Evolutionary conservation across 2,113 vertebrate genomes (phyloP), one percentile per base, ranked within the genome.

Genomic region (Scopus umbretta): DNA sequence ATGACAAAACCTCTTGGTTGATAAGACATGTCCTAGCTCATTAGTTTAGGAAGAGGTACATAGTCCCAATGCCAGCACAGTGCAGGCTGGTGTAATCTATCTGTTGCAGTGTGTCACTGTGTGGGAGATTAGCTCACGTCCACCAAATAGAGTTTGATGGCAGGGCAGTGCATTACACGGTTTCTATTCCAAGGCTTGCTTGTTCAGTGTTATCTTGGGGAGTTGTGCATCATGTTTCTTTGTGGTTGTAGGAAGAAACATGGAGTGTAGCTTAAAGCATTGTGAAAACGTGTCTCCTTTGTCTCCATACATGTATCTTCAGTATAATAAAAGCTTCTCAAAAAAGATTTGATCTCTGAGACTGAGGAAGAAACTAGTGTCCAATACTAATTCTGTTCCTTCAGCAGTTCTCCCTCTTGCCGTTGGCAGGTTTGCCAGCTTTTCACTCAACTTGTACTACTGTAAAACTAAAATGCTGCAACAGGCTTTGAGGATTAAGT

Each of bases 211-310:
- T 68, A 0, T 52, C 9, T 10, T 86, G 43, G 13, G 10, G 11
- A 86, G 7, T 8, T 83, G 53, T 55, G n/a, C 11, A 36, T 63
- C 2, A 0, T 12, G 4, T 80, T 73, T 73, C 17, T 7, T 32
- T 80, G 45, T 22, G 20, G 25, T 5, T 88, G 23, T 53, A 73
- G 49, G n/a, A 90, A 62, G 25, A 86, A 88, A 65, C 29, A 14
- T 7, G 13, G 19, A 71, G 13, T 3, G 4, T 32, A 58, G 36
- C 32, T 66, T 58, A 43, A 58, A 26, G 27, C 42, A 1, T 4
- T 53, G 26, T 16, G 22, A 58, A 83, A 70, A 70, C 0, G 0
- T 40, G 5, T 27, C 21, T 34, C 14, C 13, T 71, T 86, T 23
- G 11, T 43, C 10, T 9, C 27, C 11, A 6, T 32, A 53, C 1